A percentile compares a stretch with the other conserved stretches of the same genome.
Conservation (phyloP, 1,140 invertebrate species). For the Platorchestia sp. region DNA sequence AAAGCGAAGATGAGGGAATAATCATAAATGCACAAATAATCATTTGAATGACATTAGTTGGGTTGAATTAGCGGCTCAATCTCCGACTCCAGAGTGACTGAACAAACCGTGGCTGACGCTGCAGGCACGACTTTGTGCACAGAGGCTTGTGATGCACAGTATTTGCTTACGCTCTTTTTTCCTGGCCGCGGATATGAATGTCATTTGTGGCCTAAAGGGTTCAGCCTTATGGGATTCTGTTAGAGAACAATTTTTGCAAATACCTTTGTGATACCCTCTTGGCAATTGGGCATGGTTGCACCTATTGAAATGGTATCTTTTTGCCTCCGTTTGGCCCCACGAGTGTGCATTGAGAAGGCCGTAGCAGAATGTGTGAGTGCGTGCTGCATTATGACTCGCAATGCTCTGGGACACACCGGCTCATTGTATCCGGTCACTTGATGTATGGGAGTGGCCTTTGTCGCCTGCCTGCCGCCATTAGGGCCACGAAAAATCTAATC, state of each 20-base stretch:
- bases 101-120: background rate
- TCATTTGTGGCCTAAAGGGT: background rate
- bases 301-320: background rate
- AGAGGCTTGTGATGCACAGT: background rate
- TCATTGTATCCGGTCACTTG: slow-evolving; percentile 33
- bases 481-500: slow-evolving; percentile 12
- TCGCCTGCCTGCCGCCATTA: slow-evolving; percentile 38
- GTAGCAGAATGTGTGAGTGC: background rate
- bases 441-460: slow-evolving; percentile 46
- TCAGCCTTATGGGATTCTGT: background rate
- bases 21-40: too few relatives aligned
- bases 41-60: background rate
- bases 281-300: slow-evolving; percentile 54
- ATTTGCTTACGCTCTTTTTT: background rate
- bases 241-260: slow-evolving; percentile 44
- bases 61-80: background rate
- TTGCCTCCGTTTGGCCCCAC: background rate
- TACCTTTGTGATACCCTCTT: slow-evolving; percentile 34
- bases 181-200: background rate
- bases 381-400: background rate
- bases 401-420: background rate
- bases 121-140: background rate
- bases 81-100: background rate
- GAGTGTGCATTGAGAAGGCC: background rate
- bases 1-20: too few relatives aligned